Conservation (phyloP, 2,797 vertebrate genomes). For the Chiloscyllium punctatum region DNA sequence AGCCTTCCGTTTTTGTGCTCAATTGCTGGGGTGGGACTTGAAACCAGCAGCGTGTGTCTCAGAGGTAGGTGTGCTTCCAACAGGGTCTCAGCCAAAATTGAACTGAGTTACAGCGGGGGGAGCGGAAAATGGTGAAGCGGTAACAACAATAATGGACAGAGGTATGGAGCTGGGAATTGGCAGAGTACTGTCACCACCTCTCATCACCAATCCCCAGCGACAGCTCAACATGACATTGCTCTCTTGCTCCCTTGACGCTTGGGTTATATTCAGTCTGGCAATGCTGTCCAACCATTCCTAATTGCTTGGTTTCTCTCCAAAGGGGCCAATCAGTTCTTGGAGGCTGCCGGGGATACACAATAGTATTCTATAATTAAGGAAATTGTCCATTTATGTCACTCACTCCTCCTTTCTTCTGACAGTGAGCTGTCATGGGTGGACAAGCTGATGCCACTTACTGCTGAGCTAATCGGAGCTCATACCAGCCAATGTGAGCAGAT, state of each 20-base stretch:
- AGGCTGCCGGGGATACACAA: neutral
- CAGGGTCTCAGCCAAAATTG: no score
- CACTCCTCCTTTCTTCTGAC: neutral
- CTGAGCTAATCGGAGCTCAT: neutral
- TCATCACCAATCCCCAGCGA: neutral
- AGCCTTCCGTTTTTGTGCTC: no score
- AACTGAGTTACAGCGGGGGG: neutral
- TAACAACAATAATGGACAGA: neutral
- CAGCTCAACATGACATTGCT: neutral
- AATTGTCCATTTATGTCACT: neutral
- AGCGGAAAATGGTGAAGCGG: neutral
- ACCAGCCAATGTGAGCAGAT: neutral
- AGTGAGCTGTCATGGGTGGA: neutral
- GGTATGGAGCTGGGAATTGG: neutral
- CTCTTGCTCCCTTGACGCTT: neutral
- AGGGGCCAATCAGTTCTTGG: neutral
- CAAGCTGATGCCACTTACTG: neutral
- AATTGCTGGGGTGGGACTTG: no score
- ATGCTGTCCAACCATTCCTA: neutral
- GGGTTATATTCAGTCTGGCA: neutral
- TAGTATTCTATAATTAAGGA: neutral
- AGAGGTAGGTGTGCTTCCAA: no score
- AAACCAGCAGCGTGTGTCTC: no score
- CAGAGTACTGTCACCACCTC: neutral
- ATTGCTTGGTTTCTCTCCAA: neutral